A percentile compares a stretch with the other conserved stretches of the same genome.
Conservation (phyloP, 2,888 invertebrate species). For the Lydus trimaculatus region DNA sequence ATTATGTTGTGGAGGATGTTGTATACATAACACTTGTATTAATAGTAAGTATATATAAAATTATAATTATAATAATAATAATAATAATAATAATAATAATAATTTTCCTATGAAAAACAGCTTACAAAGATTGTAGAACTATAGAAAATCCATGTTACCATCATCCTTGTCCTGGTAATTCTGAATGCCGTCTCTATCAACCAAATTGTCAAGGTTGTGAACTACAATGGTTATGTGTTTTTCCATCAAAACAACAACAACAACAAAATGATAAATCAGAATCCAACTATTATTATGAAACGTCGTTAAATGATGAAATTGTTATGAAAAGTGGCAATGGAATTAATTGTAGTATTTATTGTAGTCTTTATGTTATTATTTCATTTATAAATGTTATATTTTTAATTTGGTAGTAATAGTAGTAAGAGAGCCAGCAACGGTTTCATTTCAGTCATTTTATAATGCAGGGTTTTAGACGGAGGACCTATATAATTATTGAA, state of each 20-base stretch:
- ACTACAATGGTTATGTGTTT: slow-evolving; percentile 37
- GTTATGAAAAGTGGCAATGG: neutral
- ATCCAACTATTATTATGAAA: neutral
- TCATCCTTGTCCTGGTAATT: slow-evolving; percentile 46
- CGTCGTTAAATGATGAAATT: neutral
- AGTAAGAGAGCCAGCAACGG: no score
- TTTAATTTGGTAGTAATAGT: no score
- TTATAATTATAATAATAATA: no score
- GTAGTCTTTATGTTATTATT: neutral
- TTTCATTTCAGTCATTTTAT: no score
- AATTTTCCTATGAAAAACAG: slow-evolving; percentile 31
- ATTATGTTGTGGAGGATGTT: slow-evolving; percentile 69
- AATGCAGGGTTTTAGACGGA: no score
- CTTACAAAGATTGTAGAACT: slow-evolving; percentile 47
- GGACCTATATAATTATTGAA: no score
- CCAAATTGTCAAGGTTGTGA: slow-evolving; percentile 44
- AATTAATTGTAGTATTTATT: neutral
- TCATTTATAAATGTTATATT: neutral
- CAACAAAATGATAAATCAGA: neutral
- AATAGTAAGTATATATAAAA: slow-evolving; percentile 62
- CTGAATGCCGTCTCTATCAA: slow-evolving; percentile 44
- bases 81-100: no score
- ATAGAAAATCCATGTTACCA: slow-evolving; percentile 42
- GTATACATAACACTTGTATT: slow-evolving; percentile 63
- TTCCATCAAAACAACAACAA: neutral